Evolutionary conservation across 2,888 invertebrate genomes (phyloP).

Genomic region (Bhutanitis thaidina): DNA sequence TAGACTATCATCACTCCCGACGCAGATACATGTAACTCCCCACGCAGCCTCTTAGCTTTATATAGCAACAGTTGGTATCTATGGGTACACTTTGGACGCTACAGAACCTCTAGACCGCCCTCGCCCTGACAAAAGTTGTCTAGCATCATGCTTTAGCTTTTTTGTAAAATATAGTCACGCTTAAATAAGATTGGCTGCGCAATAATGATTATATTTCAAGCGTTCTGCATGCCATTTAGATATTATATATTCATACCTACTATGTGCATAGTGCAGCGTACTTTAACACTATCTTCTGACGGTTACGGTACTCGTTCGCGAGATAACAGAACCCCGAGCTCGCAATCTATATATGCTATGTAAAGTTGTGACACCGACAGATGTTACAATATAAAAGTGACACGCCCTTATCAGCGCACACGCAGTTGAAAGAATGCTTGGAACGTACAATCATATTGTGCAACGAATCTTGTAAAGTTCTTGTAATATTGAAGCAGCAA

Average conservation of each 20-base stretch:
- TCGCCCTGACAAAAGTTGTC: constrained; percentile 78
- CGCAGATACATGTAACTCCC: constrained; percentile 66
- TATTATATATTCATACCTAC: constrained; percentile 77
- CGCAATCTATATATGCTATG: constrained; percentile 34
- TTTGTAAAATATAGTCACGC: constrained; percentile 80
- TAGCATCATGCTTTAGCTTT: constrained; percentile 80
- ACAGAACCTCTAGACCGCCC: constrained; percentile 75
- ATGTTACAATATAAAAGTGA: constrained; percentile 75
- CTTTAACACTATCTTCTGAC: constrained; percentile 70
- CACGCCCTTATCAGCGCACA: constrained; percentile 65
- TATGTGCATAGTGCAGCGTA: constrained; percentile 77
- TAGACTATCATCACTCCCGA: constrained; percentile 57
- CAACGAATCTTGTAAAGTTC: constrained; percentile 79
- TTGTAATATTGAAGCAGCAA: constrained; percentile 79
- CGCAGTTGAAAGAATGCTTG: constrained; percentile 74
- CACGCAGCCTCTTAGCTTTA: constrained; percentile 76
- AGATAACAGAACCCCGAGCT: constrained; percentile 48
- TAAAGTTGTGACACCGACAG: constrained; percentile 34
- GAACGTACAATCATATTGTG: constrained; percentile 78
- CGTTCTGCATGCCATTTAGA: constrained; percentile 81
- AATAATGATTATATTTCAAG: constrained; percentile 80
- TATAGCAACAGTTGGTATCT: constrained; percentile 75
- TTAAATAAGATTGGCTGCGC: constrained; percentile 80
- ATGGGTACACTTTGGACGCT: constrained; percentile 78
- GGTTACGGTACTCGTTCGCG: constrained; percentile 67